Percentiles rank a stretch among this genome's conserved stretches.
Evolutionary conservation across 1,140 invertebrate genomes (phyloP).

Genomic region (Leptoteleia sp.): DNA sequence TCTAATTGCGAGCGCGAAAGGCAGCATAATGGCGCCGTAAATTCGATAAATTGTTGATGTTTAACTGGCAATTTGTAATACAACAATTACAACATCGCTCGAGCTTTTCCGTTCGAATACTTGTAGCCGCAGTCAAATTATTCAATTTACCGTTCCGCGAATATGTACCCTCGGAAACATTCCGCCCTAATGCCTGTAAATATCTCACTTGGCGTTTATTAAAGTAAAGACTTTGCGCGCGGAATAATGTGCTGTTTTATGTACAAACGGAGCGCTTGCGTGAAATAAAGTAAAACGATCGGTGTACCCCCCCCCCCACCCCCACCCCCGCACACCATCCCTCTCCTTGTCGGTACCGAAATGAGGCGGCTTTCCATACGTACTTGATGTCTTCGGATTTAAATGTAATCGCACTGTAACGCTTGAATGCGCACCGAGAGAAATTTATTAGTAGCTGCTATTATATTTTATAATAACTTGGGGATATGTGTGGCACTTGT

Average conservation of each 20-base stretch:
- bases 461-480: no score
- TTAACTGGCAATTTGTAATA: conserved; percentile 35
- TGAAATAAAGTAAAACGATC: conserved; percentile 46
- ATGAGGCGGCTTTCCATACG: no score
- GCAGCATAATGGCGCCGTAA: conserved; percentile 24
- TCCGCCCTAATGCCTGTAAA: conserved; percentile 6
- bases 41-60: conserved; percentile 36
- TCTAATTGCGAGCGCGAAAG: conserved; percentile 37
- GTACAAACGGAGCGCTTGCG: conserved; percentile 21
- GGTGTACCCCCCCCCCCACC: no score
- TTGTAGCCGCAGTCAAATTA: neutral
- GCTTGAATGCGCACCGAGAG: no score
- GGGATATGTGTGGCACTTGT: no score
- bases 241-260: conserved; percentile 19
- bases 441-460: no score
- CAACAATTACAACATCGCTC: conserved; percentile 15
- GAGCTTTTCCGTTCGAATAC: conserved; percentile 1
- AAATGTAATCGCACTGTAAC: no score
- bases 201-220: conserved; percentile 42
- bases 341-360: no score
- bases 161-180: conserved; percentile 8
- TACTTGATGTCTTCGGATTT: no score
- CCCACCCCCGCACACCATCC: no score
- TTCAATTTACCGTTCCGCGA: conserved; percentile 1
- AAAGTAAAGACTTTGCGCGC: conserved; percentile 25